Conservation (phyloP, 2,888 invertebrate genomes). For the Anodontia alba region DNA sequence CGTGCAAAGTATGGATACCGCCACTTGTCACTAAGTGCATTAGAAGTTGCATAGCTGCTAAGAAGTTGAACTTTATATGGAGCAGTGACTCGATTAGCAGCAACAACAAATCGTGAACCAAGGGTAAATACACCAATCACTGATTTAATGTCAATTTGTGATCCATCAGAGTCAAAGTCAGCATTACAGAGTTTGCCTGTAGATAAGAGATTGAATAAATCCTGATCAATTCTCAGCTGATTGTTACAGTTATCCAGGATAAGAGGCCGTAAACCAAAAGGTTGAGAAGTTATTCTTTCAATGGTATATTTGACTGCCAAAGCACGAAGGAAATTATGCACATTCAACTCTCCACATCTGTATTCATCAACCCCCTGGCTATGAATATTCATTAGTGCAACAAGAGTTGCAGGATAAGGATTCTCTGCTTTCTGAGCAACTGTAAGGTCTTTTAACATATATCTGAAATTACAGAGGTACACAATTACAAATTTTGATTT, state of each 20-base stretch:
- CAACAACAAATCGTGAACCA: slow-evolving; percentile 72
- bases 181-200: slow-evolving; percentile 80
- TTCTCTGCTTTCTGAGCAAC: not conserved
- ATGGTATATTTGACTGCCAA: slow-evolving; percentile 83
- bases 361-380: slow-evolving; percentile 69
- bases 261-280: slow-evolving; percentile 65
- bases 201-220: slow-evolving; percentile 80
- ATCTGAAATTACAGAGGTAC: not conserved
- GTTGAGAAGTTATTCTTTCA: slow-evolving; percentile 33
- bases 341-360: slow-evolving; percentile 73
- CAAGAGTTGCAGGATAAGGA: slow-evolving; percentile 55
- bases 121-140: slow-evolving; percentile 81
- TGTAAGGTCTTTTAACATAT: not conserved
- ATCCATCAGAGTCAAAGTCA: slow-evolving; percentile 51
- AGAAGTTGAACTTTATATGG: slow-evolving; percentile 86
- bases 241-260: slow-evolving; percentile 80
- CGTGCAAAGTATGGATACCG: slow-evolving; percentile 76
- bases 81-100: slow-evolving; percentile 85
- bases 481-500: not conserved
- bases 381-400: slow-evolving; percentile 75
- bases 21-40: slow-evolving; percentile 63
- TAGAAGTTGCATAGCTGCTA: slow-evolving; percentile 71
- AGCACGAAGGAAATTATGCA: slow-evolving; percentile 75
- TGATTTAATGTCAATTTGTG: slow-evolving; percentile 60
- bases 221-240: slow-evolving; percentile 74